These are phyloP conservation scores for Notarius quadriscutis DNA, from an alignment of 2,113 vertebrate genomes.

Conservation along the genomic window DNA sequence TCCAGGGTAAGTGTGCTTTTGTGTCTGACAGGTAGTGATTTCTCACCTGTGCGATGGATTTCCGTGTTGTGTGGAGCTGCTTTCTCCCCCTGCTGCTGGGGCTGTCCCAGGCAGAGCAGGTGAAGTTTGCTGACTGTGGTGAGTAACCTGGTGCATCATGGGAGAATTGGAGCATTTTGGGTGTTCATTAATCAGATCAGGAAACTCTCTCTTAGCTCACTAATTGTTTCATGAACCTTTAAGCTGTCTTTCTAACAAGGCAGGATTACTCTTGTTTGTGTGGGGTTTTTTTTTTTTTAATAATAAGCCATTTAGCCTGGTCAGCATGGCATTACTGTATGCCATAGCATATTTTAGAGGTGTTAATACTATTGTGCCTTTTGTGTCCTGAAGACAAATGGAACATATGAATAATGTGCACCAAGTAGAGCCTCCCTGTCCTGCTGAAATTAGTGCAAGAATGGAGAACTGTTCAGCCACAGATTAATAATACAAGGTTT, in stretches of 20 bases:
- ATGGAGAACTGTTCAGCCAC: neutral
- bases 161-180: neutral
- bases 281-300: too few relatives aligned
- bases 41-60: conserved; percentile 62
- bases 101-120: conserved; percentile 64
- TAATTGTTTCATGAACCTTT: neutral
- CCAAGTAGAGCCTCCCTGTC: neutral
- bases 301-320: too few relatives aligned
- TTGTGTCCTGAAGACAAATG: neutral
- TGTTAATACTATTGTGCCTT: neutral
- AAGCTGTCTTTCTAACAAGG: neutral
- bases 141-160: conserved; percentile 46
- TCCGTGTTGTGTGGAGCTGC: conserved; percentile 41
- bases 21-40: conserved; percentile 15
- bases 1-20: neutral
- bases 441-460: neutral
- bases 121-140: conserved; percentile 80
- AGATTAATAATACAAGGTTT: neutral
- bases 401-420: neutral
- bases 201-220: too few relatives aligned
- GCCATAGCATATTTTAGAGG: too few relatives aligned
- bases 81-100: conserved; percentile 63
- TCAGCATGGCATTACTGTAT: too few relatives aligned
- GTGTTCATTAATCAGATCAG: neutral
- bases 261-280: too few relatives aligned